A percentile compares a stretch with the other conserved stretches of the same genome.
phyloP scores from a whole-genome alignment of 2,888 invertebrate species.

The Acronicta psi region DNA sequence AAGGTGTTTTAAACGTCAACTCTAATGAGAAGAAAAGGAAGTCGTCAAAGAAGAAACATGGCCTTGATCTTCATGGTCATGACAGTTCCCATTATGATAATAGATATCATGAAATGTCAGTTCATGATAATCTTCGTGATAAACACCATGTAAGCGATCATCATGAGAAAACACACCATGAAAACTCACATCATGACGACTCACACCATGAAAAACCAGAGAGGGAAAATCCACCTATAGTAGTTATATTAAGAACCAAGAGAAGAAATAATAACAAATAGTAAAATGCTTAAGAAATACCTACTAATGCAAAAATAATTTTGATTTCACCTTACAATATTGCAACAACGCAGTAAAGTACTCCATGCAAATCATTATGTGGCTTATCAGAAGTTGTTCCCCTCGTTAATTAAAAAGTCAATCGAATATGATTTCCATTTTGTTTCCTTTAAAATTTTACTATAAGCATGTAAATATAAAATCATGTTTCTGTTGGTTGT shows the following conservation, averaged over 20 bases:
- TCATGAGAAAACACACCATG: not conserved
- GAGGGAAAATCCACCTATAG: slow-evolving; percentile 18
- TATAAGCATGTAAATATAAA: slow-evolving; percentile 29
- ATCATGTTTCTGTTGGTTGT: slow-evolving; percentile 39
- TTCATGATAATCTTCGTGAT: not conserved
- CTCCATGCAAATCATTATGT: slow-evolving; percentile 33
- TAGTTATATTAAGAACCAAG: slow-evolving; percentile 44
- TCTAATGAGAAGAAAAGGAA: slow-evolving; percentile 23
- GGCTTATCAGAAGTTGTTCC: slow-evolving; percentile 37
- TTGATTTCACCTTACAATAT: slow-evolving; percentile 14
- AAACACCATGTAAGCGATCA: not conserved
- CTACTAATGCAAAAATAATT: slow-evolving; percentile 8
- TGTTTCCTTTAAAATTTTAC: slow-evolving; percentile 4
- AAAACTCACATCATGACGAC: not conserved
- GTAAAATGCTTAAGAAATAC: slow-evolving; percentile 6
- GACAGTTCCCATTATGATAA: not conserved
- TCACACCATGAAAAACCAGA: not conserved
- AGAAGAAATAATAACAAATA: slow-evolving; percentile 11
- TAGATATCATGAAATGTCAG: not conserved
- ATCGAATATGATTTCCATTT: slow-evolving; percentile 25
- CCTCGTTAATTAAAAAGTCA: slow-evolving; percentile 52
- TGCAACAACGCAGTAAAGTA: slow-evolving; percentile 23
- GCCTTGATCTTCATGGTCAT: not conserved
- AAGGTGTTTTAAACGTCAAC: slow-evolving; percentile 63
- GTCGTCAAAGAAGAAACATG: slow-evolving; percentile 23